A percentile compares a stretch with the other conserved stretches of the same genome.
Evolutionary conservation across 1,140 invertebrate species (phyloP).

Genomic region (Aphelenchoides besseyi): DNA sequence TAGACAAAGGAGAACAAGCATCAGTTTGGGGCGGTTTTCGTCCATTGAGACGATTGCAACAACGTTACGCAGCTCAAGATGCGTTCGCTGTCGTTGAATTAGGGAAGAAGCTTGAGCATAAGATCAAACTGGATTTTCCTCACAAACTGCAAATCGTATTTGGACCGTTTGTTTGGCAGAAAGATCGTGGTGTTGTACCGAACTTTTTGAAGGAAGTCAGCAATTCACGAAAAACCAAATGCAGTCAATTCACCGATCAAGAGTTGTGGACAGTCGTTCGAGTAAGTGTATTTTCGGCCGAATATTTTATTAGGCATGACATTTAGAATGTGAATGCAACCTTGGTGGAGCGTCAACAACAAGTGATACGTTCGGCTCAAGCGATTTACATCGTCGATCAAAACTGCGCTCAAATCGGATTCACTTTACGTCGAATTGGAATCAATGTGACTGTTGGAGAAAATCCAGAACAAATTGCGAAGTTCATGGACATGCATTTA

Average conservation of each 20-base stretch:
- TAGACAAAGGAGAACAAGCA: not conserved
- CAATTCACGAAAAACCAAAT: conserved; percentile 14
- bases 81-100: not conserved
- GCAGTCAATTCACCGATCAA: conserved; percentile 15
- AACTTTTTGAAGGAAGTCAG: not conserved
- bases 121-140: not conserved
- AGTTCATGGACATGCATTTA: not conserved
- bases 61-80: not conserved
- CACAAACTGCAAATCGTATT: not conserved
- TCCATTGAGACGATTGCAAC: not conserved
- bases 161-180: not conserved
- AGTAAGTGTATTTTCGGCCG: too few relatives aligned
- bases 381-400: not conserved
- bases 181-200: not conserved
- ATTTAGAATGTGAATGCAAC: not conserved
- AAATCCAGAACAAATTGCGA: not conserved
- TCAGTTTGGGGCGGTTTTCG: not conserved
- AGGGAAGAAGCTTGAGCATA: too few relatives aligned
- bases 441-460: not conserved
- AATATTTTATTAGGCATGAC: not conserved
- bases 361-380: not conserved
- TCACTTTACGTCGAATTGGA: not conserved
- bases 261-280: conserved; percentile 8
- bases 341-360: not conserved
- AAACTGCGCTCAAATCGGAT: not conserved